phyloP scores from a whole-genome alignment of 1,140 invertebrate genomes.

The Venturia canescens region DNA sequence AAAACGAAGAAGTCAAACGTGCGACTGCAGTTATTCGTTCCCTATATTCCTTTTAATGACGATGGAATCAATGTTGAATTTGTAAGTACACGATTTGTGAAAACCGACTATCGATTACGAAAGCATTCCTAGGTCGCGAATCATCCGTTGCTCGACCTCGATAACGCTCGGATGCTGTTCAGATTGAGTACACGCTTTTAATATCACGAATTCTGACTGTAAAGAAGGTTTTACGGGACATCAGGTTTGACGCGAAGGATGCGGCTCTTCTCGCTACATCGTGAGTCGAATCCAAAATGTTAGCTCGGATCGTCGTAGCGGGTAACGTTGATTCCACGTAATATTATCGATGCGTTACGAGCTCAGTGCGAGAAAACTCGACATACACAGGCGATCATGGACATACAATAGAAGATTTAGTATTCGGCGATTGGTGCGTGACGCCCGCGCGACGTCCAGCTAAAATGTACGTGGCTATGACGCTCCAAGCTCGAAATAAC shows the following conservation, averaged over 20 bases:
- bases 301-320: neutral
- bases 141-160: slow-evolving; percentile 51
- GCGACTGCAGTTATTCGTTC: too few relatives aligned
- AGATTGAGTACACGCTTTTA: slow-evolving; percentile 64
- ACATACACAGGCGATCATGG: neutral
- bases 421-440: slow-evolving; percentile 46
- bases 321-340: neutral
- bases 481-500: slow-evolving; percentile 48
- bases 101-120: too few relatives aligned
- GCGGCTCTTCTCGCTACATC: slow-evolving; percentile 59
- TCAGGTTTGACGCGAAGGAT: slow-evolving; percentile 52
- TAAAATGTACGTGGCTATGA: slow-evolving; percentile 40
- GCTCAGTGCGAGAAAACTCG: slow-evolving; percentile 16
- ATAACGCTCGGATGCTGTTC: slow-evolving; percentile 66
- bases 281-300: slow-evolving; percentile 50
- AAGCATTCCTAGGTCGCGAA: neutral
- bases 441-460: slow-evolving; percentile 18
- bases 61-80: too few relatives aligned
- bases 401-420: slow-evolving; percentile 39
- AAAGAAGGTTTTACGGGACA: neutral
- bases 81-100: too few relatives aligned
- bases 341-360: slow-evolving; percentile 44
- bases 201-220: slow-evolving; percentile 62
- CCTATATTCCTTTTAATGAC: too few relatives aligned
- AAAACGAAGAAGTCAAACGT: too few relatives aligned